Base-by-base conservation (phyloP, 1,140 invertebrate species). In the Drosophila albomicans region DNA sequence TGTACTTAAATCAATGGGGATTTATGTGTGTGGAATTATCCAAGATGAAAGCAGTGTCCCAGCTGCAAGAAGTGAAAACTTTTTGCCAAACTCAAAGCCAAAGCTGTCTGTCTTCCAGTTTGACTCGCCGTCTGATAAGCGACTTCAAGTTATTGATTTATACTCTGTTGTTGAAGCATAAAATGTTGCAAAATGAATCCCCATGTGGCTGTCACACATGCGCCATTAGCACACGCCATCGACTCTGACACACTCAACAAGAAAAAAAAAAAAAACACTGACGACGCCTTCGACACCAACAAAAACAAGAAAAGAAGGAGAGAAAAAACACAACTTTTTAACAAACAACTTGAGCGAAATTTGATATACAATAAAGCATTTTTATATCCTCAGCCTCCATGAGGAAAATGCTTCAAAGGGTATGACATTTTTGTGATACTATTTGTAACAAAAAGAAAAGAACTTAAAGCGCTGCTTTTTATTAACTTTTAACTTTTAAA, bases 121-220 rank as follows among this genome's bases (percentile, higher is more conserved):
- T 70, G 54, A 41, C 28, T 54, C 3, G 11, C 41, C 1, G 57
- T 25, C 30, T 48, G 61, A 8, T 67, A 43, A 64, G 38, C 61
- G 59, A 35, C 51, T 77, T 71, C 46, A 67, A 78, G 54, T 82
- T 87, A 87, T 87, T 87, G 82, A 87, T 87, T 87, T 87, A 87
- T 88, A 80, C 77, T 69, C 45, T 68, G 49, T 63, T 48, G 45
- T 48, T 71, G 59, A 72, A 63, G 67, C 64, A 70, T 70, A 38
- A 73, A 80, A 66, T 74, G 66, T 61, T 67, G 46, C 64, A 72
- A 84, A 87, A 75, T 69, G 56, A 72, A 82, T 69, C 71, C 80
- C 77, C 82, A 67, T 80, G 84, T 78, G 84, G 73, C 68, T 75
- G 77, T 67, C 80, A 75, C 80, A 87, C 77, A 88, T 85, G 78